Conservation (phyloP, 2,888 invertebrate species). For the Dioctria rufipes region DNA sequence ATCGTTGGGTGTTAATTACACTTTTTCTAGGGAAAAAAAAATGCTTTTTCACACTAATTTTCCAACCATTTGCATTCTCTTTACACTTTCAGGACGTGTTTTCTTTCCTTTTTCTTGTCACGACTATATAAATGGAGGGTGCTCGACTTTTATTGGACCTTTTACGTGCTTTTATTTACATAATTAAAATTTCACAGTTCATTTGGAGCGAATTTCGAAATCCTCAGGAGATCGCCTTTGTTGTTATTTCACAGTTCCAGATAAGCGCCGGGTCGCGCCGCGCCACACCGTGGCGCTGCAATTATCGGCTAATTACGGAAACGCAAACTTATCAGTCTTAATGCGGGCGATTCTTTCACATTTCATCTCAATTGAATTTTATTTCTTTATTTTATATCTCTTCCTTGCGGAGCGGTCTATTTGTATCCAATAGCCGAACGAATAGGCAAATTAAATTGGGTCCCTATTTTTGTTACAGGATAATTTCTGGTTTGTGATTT, state of each 20-base stretch:
- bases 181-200: conserved; percentile 44
- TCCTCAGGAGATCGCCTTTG: neutral
- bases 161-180: conserved; percentile 38
- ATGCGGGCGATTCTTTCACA: neutral
- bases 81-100: neutral
- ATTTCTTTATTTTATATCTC: conserved; percentile 22
- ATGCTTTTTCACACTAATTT: conserved; percentile 32
- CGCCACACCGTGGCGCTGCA: neutral
- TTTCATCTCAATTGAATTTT: conserved; percentile 44
- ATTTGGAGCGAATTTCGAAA: conserved; percentile 18
- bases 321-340: conserved; percentile 4
- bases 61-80: neutral
- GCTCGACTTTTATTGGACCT: conserved; percentile 14
- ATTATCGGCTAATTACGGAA: conserved; percentile 13
- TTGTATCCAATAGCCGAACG: conserved; percentile 3
- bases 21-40: conserved; percentile 15
- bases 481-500: conserved; percentile 41
- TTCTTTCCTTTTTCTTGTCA: conserved; percentile 5
- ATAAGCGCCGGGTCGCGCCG: neutral
- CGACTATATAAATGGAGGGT: neutral
- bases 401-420: neutral
- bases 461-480: conserved; percentile 11
- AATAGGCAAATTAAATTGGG: conserved; percentile 18
- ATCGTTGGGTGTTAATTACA: conserved; percentile 39
- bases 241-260: conserved; percentile 12